A percentile compares a stretch with the other conserved stretches of the same genome.
phyloP scores from a whole-genome alignment of 2,888 invertebrate species.

The Campoplex nolae region DNA sequence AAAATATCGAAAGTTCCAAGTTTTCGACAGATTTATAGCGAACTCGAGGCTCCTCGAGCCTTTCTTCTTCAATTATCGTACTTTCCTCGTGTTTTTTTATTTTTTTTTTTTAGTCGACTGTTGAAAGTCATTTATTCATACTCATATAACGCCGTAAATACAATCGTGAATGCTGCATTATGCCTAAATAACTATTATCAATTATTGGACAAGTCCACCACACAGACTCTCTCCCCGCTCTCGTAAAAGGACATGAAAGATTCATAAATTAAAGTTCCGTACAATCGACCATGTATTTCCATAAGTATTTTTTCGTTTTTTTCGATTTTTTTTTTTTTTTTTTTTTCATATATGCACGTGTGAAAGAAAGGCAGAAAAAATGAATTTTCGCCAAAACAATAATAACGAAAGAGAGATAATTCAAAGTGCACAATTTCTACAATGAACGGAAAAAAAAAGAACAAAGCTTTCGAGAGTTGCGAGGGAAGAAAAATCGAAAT shows the following conservation, averaged over 20 bases:
- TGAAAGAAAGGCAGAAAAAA: no score
- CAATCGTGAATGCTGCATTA: conserved; percentile 71
- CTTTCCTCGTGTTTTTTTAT: not conserved
- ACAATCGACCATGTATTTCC: no score
- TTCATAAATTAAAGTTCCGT: not conserved
- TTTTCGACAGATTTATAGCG: not conserved
- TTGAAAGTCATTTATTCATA: conserved; percentile 70
- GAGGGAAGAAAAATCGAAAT: not conserved
- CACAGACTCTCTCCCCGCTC: conserved; percentile 60
- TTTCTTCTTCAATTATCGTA: conserved; percentile 1
- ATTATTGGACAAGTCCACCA: conserved; percentile 66
- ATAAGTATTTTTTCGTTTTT: no score
- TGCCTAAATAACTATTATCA: conserved; percentile 68
- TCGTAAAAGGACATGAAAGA: conserved; percentile 6
- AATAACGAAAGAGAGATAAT: conserved; percentile 29
- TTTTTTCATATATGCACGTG: no score
- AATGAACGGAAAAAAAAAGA: conserved; percentile 43
- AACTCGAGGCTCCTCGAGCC: not conserved
- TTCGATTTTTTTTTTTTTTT: no score
- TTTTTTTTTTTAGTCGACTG: conserved; percentile 54
- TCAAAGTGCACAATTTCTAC: conserved; percentile 37
- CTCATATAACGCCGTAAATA: conserved; percentile 70
- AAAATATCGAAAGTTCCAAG: not conserved
- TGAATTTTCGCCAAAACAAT: no score
- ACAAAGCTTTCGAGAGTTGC: not conserved